Percentiles rank a stretch among this genome's conserved stretches.
Conservation (phyloP, 1,140 invertebrate species). For the Stratiolaelaps scimitus region DNA sequence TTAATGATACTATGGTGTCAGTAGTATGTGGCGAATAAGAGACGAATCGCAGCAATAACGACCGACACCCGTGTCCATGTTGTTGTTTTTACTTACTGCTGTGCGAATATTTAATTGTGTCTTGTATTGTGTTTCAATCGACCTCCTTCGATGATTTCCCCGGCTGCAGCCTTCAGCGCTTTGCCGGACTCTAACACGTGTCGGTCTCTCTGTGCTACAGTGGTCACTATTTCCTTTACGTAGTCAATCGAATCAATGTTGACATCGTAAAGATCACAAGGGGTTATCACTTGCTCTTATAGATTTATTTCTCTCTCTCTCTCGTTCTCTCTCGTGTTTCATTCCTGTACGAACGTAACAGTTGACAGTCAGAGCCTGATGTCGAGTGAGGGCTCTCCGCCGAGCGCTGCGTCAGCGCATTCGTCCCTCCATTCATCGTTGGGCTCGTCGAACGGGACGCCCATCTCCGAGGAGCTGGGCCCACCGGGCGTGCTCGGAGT, state of each 20-base stretch:
- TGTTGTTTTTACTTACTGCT: not conserved
- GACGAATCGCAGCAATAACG: not conserved
- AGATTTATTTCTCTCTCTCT: not conserved
- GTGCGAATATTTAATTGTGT: too few species aligned
- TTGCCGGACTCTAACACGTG: too few species aligned
- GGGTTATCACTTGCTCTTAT: too few species aligned
- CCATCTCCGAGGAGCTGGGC: constrained; percentile 35
- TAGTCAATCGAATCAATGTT: too few species aligned
- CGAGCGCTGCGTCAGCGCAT: constrained; percentile 4
- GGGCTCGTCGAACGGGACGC: constrained; percentile 14
- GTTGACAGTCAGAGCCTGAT: constrained; percentile 18
- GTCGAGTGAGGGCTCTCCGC: constrained; percentile 8
- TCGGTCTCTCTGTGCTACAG: too few species aligned
- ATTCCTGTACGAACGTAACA: not conserved
- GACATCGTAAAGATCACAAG: too few species aligned
- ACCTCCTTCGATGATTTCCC: too few species aligned
- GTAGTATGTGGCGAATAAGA: too few species aligned
- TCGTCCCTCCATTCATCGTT: constrained; percentile 15
- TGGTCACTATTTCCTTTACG: too few species aligned
- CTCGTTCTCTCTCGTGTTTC: not conserved
- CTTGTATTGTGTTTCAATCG: too few species aligned
- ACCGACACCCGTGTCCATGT: not conserved
- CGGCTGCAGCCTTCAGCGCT: too few species aligned
- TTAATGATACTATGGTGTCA: too few species aligned
- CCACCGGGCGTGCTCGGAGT: constrained; percentile 46